phyloP scores from a whole-genome alignment of 2,113 vertebrate species.

The Halichoerus grypus region DNA sequence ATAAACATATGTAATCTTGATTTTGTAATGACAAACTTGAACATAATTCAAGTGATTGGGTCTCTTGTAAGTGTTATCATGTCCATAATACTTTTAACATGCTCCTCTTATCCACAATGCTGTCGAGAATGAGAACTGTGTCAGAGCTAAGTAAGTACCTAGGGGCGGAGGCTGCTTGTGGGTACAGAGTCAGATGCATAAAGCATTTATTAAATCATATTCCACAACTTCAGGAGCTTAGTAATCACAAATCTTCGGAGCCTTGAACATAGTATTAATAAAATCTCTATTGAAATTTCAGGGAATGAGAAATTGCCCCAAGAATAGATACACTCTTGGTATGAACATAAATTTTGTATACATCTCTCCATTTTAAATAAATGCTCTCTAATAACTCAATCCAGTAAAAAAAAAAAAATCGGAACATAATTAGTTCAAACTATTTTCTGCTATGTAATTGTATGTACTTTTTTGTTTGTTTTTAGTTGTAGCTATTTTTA shows the following conservation, averaged over 20 bases:
- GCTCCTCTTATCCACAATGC: not conserved
- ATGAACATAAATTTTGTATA: not conserved
- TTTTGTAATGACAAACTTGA: constrained; percentile 14
- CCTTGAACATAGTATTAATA: not conserved
- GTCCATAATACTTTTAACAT: not conserved
- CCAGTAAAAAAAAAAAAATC: not conserved
- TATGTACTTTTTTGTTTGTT: not conserved
- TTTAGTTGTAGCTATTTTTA: no score
- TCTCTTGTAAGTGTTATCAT: not conserved
- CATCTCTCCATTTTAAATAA: not conserved
- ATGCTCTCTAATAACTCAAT: not conserved
- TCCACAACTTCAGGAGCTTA: not conserved
- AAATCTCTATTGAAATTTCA: not conserved
- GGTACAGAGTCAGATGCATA: not conserved
- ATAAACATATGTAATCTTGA: not conserved
- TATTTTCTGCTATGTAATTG: not conserved
- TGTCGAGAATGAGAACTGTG: not conserved
- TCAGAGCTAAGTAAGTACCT: not conserved
- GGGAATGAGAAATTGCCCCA: not conserved
- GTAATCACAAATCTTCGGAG: not conserved
- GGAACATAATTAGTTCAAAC: not conserved
- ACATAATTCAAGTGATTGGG: not conserved
- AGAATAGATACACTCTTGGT: not conserved
- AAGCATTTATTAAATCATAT: not conserved
- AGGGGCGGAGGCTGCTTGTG: not conserved